Conservation (phyloP, 2,888 invertebrate species). For the Eilema caniola region DNA sequence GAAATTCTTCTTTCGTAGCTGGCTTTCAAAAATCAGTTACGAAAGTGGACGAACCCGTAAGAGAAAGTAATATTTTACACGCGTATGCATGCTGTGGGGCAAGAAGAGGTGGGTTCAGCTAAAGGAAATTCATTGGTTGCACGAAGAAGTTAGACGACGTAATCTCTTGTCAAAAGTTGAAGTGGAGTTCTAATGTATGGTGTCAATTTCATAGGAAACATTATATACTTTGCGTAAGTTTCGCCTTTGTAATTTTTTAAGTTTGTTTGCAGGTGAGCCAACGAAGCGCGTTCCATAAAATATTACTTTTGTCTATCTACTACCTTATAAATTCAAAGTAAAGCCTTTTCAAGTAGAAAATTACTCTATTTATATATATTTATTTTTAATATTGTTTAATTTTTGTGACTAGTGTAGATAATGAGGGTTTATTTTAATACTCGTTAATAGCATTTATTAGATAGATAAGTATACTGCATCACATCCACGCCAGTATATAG, state of each 20-base stretch:
- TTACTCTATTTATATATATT: too few relatives aligned
- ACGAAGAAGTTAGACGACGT: too few relatives aligned
- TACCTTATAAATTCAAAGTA: background rate
- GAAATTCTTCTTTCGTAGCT: background rate
- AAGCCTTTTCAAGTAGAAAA: too few relatives aligned
- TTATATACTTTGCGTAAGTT: background rate
- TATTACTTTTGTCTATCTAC: background rate
- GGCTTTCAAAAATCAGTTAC: background rate
- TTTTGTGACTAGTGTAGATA: too few relatives aligned
- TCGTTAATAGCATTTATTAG: too few relatives aligned
- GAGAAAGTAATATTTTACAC: too few relatives aligned
- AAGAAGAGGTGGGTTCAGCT: too few relatives aligned
- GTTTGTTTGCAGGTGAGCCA: conserved; percentile 2
- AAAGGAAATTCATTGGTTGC: too few relatives aligned
- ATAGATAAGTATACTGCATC: background rate
- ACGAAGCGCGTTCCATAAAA: background rate
- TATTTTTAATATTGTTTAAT: too few relatives aligned
- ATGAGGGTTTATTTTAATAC: too few relatives aligned
- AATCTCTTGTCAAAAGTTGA: background rate
- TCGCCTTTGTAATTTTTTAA: background rate
- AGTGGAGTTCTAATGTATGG: background rate
- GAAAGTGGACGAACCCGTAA: background rate
- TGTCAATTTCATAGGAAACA: background rate
- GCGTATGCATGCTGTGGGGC: too few relatives aligned
- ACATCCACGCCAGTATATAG: background rate